Conservation (phyloP, 2,113 vertebrate species). For the Hyaena hyaena region DNA sequence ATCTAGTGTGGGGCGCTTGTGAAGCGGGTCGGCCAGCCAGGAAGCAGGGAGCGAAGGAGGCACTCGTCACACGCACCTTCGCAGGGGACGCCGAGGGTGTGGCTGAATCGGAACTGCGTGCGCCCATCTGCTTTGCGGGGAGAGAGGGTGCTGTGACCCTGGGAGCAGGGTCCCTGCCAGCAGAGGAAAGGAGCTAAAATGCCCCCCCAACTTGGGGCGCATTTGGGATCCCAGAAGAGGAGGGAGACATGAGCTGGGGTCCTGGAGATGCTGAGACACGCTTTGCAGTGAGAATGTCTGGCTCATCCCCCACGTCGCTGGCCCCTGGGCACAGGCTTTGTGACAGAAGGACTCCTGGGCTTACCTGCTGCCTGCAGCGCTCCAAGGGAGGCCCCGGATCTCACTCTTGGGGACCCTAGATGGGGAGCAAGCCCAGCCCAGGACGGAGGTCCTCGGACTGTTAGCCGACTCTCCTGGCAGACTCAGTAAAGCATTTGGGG, state of each 20-base stretch:
- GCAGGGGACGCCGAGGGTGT: not conserved
- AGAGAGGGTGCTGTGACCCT: not conserved
- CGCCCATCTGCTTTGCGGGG: not conserved
- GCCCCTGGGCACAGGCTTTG: not conserved
- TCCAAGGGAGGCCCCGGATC: too few relatives aligned
- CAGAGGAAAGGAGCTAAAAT: not conserved
- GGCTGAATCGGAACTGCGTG: not conserved
- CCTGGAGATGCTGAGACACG: not conserved
- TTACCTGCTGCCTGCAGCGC: too few relatives aligned
- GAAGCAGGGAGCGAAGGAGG: too few relatives aligned
- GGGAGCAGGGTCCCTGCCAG: not conserved
- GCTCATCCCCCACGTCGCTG: not conserved
- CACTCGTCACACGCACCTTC: too few relatives aligned
- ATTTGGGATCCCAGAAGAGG: not conserved
- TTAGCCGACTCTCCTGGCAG: not conserved
- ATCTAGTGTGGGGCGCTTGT: not conserved
- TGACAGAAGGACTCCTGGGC: too few relatives aligned
- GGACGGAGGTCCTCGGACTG: too few relatives aligned
- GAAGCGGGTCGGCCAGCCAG: not conserved
- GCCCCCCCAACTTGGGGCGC: not conserved
- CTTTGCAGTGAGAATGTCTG: not conserved
- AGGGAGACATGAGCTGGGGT: not conserved
- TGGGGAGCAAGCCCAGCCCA: too few relatives aligned
- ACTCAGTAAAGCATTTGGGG: not conserved
- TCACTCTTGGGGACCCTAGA: too few relatives aligned